Conservation (phyloP, 2,797 vertebrate genomes). For the Distichodus sexfasciatus region DNA sequence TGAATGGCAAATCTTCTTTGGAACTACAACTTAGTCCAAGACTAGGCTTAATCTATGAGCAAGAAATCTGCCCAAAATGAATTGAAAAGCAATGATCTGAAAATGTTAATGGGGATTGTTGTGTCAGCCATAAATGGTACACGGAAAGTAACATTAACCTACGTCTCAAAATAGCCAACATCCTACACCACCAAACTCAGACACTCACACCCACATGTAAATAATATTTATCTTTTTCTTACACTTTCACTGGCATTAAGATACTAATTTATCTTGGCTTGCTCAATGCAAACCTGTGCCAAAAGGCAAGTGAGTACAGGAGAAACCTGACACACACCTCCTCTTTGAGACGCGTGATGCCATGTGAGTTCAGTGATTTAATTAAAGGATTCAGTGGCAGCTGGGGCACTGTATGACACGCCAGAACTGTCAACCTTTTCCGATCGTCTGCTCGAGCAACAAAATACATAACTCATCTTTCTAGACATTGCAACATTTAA, state of each 20-base stretch:
- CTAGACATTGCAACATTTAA: constrained; percentile 15
- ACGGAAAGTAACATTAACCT: too few relatives aligned
- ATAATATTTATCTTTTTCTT: too few relatives aligned
- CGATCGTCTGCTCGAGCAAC: background rate
- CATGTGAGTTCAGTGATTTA: background rate
- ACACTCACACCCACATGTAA: too few relatives aligned
- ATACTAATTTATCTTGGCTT: background rate
- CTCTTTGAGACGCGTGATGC: background rate
- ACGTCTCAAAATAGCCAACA: too few relatives aligned
- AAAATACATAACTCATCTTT: constrained; percentile 23
- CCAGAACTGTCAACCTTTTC: background rate
- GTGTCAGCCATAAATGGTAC: too few relatives aligned
- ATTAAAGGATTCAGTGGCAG: background rate
- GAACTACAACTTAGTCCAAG: too few relatives aligned
- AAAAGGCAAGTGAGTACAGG: background rate
- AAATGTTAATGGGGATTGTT: too few relatives aligned
- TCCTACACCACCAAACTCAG: too few relatives aligned
- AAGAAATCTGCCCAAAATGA: too few relatives aligned
- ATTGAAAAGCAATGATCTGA: too few relatives aligned
- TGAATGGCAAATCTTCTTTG: too few relatives aligned
- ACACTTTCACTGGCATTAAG: background rate
- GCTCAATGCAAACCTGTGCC: background rate
- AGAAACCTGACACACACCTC: background rate
- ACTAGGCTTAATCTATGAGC: too few relatives aligned
- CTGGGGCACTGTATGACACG: background rate